Evolutionary conservation across 2,797 vertebrate species (phyloP).

Genomic region (Furcifer pardalis): DNA sequence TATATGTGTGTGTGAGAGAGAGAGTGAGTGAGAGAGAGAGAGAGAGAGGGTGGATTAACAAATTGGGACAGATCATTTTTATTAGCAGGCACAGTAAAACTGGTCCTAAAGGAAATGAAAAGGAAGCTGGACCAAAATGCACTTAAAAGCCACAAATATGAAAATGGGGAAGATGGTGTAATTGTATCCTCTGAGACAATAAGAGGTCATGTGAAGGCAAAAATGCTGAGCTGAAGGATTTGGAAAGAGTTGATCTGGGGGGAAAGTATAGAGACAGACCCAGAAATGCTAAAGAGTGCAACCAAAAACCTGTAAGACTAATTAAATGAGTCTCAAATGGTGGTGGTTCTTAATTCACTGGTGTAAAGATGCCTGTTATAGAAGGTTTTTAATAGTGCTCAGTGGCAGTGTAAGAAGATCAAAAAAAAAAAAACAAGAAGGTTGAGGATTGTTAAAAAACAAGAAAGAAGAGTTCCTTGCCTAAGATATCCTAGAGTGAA

Average conservation of each 20-base stretch:
- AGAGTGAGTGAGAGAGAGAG: no score
- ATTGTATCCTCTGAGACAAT: not conserved
- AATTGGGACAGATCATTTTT: not conserved
- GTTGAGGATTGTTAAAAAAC: not conserved
- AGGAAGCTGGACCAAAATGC: not conserved
- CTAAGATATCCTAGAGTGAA: not conserved
- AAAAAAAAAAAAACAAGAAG: not conserved
- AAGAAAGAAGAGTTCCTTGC: not conserved
- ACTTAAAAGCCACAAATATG: constrained; percentile 13
- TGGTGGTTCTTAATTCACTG: not conserved
- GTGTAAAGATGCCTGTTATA: not conserved
- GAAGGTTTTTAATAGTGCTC: not conserved
- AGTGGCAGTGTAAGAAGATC: not conserved
- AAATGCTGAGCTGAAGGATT: not conserved
- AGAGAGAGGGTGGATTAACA: not conserved
- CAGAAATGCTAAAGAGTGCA: not conserved
- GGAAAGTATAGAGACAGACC: not conserved
- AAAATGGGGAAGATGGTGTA: not conserved
- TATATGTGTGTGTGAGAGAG: no score
- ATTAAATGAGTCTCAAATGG: not conserved
- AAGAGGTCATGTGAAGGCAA: not conserved
- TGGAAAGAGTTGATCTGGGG: not conserved
- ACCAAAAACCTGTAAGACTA: not conserved
- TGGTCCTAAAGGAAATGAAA: not conserved
- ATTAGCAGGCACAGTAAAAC: not conserved